A percentile compares a stretch with the other conserved stretches of the same genome.
Evolutionary conservation across 2,797 vertebrate species (phyloP).

Genomic region (Syngnathus acus): DNA sequence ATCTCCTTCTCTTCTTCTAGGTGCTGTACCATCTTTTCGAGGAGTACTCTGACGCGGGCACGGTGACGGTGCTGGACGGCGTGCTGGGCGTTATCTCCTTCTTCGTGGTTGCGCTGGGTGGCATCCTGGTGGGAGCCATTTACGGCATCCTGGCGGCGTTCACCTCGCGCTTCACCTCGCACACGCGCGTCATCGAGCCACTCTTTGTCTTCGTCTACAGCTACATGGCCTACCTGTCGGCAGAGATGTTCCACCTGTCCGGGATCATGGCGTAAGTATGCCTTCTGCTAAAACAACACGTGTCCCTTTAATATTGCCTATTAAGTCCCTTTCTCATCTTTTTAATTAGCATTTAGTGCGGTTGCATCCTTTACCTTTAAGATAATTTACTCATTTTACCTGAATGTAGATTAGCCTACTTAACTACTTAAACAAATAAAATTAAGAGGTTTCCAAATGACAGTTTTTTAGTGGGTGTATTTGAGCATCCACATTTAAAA

Average conservation of each 20-base stretch:
- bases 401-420: too few species aligned
- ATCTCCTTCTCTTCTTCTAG: slow-evolving; percentile 48
- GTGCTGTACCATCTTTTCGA: slow-evolving; percentile 97
- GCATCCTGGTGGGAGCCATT: slow-evolving; percentile 84
- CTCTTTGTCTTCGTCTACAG: slow-evolving; percentile 98
- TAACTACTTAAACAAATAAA: too few species aligned
- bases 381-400: too few species aligned
- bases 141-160: slow-evolving; percentile 90
- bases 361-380: too few species aligned
- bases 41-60: slow-evolving; percentile 72
- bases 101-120: slow-evolving; percentile 87
- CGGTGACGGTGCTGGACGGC: slow-evolving; percentile 72
- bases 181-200: slow-evolving; percentile 94
- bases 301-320: background rate
- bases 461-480: background rate
- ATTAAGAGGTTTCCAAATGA: too few species aligned
- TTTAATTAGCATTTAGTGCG: too few species aligned
- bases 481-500: background rate
- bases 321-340: too few species aligned
- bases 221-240: slow-evolving; percentile 96
- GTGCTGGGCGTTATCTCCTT: slow-evolving; percentile 88
- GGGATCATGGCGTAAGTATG: slow-evolving; percentile 98
- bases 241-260: slow-evolving; percentile 94
- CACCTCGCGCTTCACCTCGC: slow-evolving; percentile 93
- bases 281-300: background rate